phyloP scores from a whole-genome alignment of 1,140 invertebrate species.

The Papilio machaon region DNA sequence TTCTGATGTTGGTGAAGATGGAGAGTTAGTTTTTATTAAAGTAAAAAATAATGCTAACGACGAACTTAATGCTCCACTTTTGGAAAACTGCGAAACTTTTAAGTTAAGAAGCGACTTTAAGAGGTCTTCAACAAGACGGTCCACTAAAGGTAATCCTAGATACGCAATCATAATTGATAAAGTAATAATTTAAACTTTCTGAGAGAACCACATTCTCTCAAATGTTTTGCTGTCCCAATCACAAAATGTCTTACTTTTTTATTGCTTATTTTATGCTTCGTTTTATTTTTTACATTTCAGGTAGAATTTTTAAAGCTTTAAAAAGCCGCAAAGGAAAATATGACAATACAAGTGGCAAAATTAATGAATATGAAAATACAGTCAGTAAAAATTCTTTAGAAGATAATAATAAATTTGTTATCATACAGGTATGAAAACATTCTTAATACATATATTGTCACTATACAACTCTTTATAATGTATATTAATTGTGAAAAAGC shows the following conservation, averaged over 20 bases:
- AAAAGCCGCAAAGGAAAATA: constrained; percentile 63
- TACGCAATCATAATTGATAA: not conserved
- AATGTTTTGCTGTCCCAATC: too few relatives aligned
- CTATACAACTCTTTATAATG: not conserved
- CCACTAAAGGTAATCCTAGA: constrained; percentile 63
- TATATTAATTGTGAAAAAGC: too few relatives aligned
- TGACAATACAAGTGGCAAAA: constrained; percentile 43
- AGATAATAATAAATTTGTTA: constrained; percentile 64
- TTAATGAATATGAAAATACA: constrained; percentile 41
- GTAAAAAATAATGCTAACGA: constrained; percentile 53
- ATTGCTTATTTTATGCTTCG: not conserved
- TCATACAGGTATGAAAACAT: constrained; percentile 60
- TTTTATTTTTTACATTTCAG: constrained; percentile 49
- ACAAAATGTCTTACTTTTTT: too few relatives aligned
- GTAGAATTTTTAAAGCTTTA: constrained; percentile 73
- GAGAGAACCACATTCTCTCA: too few relatives aligned
- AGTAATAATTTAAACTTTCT: constrained; percentile 1
- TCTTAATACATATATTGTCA: not conserved
- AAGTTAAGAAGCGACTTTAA: constrained; percentile 76
- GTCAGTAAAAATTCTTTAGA: constrained; percentile 42
- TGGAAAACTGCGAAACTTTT: constrained; percentile 75
- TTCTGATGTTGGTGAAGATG: constrained; percentile 81
- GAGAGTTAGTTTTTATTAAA: constrained; percentile 84
- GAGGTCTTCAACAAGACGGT: constrained; percentile 70
- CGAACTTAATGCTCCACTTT: constrained; percentile 59